Evolutionary conservation across 2,797 vertebrate genomes (phyloP), one percentile per base, ranked within the genome.

Genomic region (Micrastur ruficollis): DNA sequence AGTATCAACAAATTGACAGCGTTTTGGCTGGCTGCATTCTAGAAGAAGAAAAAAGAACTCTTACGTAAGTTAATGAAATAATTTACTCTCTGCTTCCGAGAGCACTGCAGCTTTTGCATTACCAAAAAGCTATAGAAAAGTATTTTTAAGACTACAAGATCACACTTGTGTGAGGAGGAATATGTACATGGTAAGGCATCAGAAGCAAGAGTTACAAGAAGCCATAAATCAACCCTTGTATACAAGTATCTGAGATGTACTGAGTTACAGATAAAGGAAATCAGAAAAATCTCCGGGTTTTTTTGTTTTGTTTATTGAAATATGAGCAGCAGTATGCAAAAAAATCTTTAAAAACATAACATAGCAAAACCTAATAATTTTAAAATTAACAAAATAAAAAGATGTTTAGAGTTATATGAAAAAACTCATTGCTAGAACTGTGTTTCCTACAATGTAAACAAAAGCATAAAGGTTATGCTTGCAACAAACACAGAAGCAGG

Each of bases 271-370:
- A 95, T 26, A 72, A 91, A 95, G 56, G 66, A 96, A 90, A 86
- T 34, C 25, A 90, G 65, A 52, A 84, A 63, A 78, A 70, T 31
- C 25, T 31, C 32, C 50, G 52, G 34, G 5, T n/a, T 55, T 76
- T 56, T 63, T 95, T 90, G 55, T 91, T 94, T 98, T 86, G 93
- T 98, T 98, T 98, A 98, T 98, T 98, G 97, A 98, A 98, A 98
- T 97, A 98, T 36, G 93, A 98, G 97, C 97, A 98, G 98, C 97
- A 97, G 91, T 97, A 98, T 93, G 96, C 97, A 98, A 98, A 98
- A 98, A 95, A 97, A 97, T 92, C 96, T 97, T 98, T 97, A 93
- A 98, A 97, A 98, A 98, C 95, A 83, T 96, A 97, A 96, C 89
- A 98, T 72, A 97, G 96, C 96, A 97, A 98, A 97, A 98, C 70